Percentiles rank a stretch among this genome's conserved stretches.
Evolutionary conservation across 2,113 vertebrate genomes (phyloP).

Genomic region (Edolisoma coerulescens): DNA sequence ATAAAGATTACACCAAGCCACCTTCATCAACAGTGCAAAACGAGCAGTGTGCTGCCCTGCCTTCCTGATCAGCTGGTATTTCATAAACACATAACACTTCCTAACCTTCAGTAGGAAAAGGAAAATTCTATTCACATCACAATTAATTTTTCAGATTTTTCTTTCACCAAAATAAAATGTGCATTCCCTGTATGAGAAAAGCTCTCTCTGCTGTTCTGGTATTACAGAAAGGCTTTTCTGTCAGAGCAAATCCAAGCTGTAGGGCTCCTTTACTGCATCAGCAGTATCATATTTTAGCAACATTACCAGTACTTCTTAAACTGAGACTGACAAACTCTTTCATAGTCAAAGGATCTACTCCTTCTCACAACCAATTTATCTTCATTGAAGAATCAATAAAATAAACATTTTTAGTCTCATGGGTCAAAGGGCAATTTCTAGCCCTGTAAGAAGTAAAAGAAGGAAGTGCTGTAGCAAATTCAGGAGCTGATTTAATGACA

Average conservation of each 20-base stretch:
- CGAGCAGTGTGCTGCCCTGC: background rate
- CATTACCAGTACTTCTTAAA: background rate
- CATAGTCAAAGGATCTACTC: background rate
- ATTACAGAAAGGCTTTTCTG: background rate
- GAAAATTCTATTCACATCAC: background rate
- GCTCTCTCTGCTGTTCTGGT: background rate
- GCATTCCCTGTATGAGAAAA: background rate
- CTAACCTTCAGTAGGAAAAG: background rate
- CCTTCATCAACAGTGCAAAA: background rate
- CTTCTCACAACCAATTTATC: background rate
- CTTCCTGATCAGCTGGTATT: background rate
- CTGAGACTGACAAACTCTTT: background rate
- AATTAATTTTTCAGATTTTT: background rate
- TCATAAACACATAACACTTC: background rate
- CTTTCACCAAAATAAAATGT: background rate
- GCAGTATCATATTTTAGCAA: background rate
- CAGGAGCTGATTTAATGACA: background rate
- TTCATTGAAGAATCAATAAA: background rate
- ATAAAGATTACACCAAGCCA: background rate
- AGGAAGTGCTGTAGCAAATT: background rate
- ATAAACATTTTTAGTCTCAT: background rate
- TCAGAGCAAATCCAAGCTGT: background rate
- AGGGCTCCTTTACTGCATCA: background rate
- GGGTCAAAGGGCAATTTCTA: background rate
- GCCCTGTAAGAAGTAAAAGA: background rate